A percentile compares a stretch with the other conserved stretches of the same genome.
These are phyloP conservation scores for Peromyscus maniculatus DNA, from an alignment of 2,113 vertebrate species.

Conservation along the genomic window DNA sequence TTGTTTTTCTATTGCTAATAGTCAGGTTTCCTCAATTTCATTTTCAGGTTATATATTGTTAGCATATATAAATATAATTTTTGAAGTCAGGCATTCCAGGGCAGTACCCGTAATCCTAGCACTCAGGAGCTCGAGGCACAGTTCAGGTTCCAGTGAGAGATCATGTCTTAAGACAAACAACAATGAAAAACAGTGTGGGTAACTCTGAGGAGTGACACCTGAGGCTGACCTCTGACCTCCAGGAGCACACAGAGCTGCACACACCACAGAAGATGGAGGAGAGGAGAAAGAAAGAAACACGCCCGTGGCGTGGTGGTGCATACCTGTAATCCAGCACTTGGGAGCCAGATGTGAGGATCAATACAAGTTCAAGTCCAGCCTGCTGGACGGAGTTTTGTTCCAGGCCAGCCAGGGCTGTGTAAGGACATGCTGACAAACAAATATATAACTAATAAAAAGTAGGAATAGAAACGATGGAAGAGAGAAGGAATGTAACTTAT, in stretches of 20 bases:
- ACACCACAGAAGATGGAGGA: too few relatives aligned
- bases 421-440: neutral
- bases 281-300: neutral
- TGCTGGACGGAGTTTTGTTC: neutral
- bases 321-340: neutral
- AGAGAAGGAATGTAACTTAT: neutral
- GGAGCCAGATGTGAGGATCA: neutral
- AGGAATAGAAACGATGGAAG: neutral
- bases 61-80: slow-evolving; percentile 7
- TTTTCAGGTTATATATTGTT: slow-evolving; percentile 13
- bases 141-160: neutral
- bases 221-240: neutral
- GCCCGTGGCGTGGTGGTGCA: neutral
- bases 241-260: neutral
- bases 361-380: neutral
- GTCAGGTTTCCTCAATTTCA: slow-evolving; percentile 20
- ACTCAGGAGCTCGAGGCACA: neutral
- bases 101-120: neutral
- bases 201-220: neutral
- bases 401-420: neutral
- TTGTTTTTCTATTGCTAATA: slow-evolving; percentile 30
- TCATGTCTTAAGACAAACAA: neutral
- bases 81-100: neutral
- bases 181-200: too few relatives aligned
- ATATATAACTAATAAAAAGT: neutral